These are phyloP conservation scores for Sebastes reedi DNA, from an alignment of 2,797 vertebrate species.

Conservation along the genomic window DNA sequence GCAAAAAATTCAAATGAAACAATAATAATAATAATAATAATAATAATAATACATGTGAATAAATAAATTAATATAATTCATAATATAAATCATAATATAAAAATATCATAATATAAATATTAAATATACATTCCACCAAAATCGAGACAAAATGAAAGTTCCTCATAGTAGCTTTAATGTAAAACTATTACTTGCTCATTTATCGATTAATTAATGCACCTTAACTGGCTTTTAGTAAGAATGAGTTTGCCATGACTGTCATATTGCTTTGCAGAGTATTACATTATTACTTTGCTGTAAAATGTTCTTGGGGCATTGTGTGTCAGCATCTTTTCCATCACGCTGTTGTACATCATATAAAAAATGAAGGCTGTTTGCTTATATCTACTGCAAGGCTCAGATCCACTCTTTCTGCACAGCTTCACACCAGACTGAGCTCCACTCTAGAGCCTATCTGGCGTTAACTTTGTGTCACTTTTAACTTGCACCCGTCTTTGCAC, in stretches of 20 bases:
- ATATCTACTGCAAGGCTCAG: not conserved
- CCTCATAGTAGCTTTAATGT: too few relatives aligned
- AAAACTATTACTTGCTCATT: not conserved
- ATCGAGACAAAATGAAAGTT: too few relatives aligned
- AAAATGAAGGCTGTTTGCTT: not conserved
- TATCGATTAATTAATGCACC: not conserved
- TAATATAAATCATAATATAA: too few relatives aligned
- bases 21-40: not conserved
- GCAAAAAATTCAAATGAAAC: not conserved
- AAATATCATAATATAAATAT: too few relatives aligned
- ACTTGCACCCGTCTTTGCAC: conserved; percentile 6
- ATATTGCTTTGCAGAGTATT: not conserved
- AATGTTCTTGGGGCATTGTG: not conserved
- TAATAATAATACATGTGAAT: not conserved
- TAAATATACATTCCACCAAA: too few relatives aligned
- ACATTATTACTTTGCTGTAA: not conserved
- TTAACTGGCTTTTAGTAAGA: not conserved
- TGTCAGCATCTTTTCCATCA: not conserved
- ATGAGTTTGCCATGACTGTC: not conserved
- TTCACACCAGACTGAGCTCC: conserved; percentile 9
- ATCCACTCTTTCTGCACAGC: not conserved
- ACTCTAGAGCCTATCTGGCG: not conserved
- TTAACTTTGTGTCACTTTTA: conserved; percentile 15
- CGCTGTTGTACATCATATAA: not conserved
- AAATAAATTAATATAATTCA: too few relatives aligned